A percentile compares a stretch with the other conserved stretches of the same genome.
These are phyloP conservation scores for Tenthredo amoena DNA, from an alignment of 2,888 invertebrate genomes.

Conservation along the genomic window DNA sequence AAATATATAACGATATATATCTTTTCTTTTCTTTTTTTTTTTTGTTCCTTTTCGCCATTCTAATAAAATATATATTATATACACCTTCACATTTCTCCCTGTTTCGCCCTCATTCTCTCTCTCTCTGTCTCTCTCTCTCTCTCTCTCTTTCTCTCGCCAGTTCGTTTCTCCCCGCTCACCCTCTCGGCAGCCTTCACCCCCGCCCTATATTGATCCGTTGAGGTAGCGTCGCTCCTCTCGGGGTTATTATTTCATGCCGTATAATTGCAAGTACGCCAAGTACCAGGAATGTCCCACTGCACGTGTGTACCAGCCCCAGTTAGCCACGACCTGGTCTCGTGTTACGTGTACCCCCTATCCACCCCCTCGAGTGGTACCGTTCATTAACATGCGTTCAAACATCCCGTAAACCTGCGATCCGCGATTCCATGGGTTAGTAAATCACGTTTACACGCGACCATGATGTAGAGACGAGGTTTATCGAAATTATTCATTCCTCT, in stretches of 20 bases:
- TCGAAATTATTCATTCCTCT: conserved; percentile 32
- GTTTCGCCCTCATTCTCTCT: not conserved
- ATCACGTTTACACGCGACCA: conserved; percentile 27
- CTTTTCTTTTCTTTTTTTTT: not conserved
- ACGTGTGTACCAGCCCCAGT: conserved; percentile 37
- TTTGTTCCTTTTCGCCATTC: not conserved
- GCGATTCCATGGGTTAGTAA: conserved; percentile 37
- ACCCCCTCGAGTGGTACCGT: conserved; percentile 31
- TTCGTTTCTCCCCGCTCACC: not conserved
- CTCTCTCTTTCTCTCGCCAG: not conserved
- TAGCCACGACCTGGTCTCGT: conserved; percentile 27
- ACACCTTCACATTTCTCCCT: not conserved
- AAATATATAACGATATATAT: not conserved
- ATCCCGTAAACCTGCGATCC: conserved; percentile 38
- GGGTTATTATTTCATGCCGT: conserved; percentile 67
- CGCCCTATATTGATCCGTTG: conserved; percentile 49
- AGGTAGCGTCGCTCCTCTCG: conserved; percentile 26
- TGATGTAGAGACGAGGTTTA: conserved; percentile 25
- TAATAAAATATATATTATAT: not conserved
- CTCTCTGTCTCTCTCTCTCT: not conserved
- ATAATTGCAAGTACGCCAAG: conserved; percentile 53
- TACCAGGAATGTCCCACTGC: conserved; percentile 46
- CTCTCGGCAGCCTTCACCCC: conserved; percentile 43
- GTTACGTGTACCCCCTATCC: not conserved
- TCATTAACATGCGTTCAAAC: conserved; percentile 45